phyloP scores from a whole-genome alignment of 2,888 invertebrate species.

The Euproctis similis region DNA sequence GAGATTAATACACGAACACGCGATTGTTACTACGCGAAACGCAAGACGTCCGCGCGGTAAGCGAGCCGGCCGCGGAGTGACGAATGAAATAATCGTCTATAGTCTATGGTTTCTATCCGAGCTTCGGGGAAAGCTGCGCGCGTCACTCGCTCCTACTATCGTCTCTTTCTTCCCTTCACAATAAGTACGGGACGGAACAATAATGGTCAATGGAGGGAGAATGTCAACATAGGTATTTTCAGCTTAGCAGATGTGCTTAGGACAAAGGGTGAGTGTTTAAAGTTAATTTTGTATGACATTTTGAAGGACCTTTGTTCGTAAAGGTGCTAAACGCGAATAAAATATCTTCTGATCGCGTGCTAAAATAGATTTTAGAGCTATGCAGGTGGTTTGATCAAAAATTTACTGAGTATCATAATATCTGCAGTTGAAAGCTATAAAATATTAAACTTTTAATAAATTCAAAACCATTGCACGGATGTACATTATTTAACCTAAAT shows the following conservation, averaged over 20 bases:
- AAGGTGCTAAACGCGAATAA: constrained; percentile 9
- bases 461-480: too few species aligned
- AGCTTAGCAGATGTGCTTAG: constrained; percentile 32
- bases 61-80: constrained; percentile 56
- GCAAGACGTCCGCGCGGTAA: constrained; percentile 53
- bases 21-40: constrained; percentile 22
- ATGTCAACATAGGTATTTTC: constrained; percentile 37
- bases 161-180: constrained; percentile 14
- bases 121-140: constrained; percentile 33
- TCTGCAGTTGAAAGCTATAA: too few species aligned
- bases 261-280: constrained; percentile 25
- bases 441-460: too few species aligned
- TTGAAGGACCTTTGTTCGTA: constrained; percentile 13
- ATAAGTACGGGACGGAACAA: constrained; percentile 13
- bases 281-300: constrained; percentile 30
- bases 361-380: constrained; percentile 1
- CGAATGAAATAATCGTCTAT: constrained; percentile 6
- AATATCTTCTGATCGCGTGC: constrained; percentile 1
- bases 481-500: too few species aligned
- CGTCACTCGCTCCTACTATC: constrained; percentile 27
- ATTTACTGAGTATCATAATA: too few species aligned
- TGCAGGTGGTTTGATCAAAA: constrained; percentile 2
- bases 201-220: constrained; percentile 24
- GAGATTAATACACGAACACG: constrained; percentile 21
- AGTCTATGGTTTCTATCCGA: constrained; percentile 11